Base-by-base conservation (phyloP, 2,113 vertebrate genomes). In the Aphelocoma coerulescens region DNA sequence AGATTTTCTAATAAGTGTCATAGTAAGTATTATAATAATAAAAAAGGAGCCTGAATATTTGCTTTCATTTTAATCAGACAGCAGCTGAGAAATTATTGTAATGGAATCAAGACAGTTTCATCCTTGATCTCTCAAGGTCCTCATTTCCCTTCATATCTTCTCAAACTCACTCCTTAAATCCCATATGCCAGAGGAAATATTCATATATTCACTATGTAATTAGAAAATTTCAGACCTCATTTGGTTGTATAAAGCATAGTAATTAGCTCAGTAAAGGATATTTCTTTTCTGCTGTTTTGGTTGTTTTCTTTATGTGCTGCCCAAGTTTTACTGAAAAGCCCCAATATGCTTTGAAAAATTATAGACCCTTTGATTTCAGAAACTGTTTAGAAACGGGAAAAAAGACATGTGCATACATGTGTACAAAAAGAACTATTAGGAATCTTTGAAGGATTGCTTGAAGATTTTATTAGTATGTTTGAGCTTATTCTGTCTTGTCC, bases 141-240 rank as follows among this genome's bases (percentile, higher is more conserved):
- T 97, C 54, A 85, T 96, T 97, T 97, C 51, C 73, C 89, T 89
- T 96, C 67, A 22, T 83, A 82, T 54, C 12, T 85, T 93, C 69
- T 92, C 43, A 85, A 96, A 96, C 71, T 96, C 54, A 46, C 24
- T 93, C 28, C 71, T 85, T 88, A 96, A 96, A 93, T 94, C 62
- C 79, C 65, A 65, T 82, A 74, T 82, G 65, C 76, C 62, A 57
- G 44, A 91, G 48, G 61, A 95, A 97, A 93, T 97, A 95, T 95
- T 95, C 85, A 97, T 96, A 88, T 87, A 95, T 96, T 96, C 92
- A 87, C 83, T 58, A 37, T 62, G 65, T 91, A 96, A 97, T 97
- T 96, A 97, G 93, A 95, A 96, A 89, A 93, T 96, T 80, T 85
- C 63, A 58, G 54, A 89, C 62, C 49, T 95, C 37, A 8, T 75